phyloP scores from a whole-genome alignment of 2,888 invertebrate genomes.

The Empis livida region DNA sequence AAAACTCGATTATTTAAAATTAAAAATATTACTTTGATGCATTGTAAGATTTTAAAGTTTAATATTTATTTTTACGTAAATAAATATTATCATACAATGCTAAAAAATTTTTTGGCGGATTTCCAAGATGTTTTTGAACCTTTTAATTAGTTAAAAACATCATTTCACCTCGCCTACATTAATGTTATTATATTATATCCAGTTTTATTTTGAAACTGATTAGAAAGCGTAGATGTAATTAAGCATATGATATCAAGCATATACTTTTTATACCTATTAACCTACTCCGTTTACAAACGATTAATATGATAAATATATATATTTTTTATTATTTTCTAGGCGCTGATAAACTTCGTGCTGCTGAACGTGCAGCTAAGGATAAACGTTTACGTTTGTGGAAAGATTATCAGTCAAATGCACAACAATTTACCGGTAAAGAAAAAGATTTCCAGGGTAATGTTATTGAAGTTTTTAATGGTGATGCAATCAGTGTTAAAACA shows the following conservation, averaged over 20 bases:
- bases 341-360: constrained; percentile 67
- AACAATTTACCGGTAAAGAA: constrained; percentile 60
- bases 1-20: too few relatives aligned
- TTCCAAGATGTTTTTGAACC: constrained; percentile 29
- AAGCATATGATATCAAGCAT: too few relatives aligned
- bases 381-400: constrained; percentile 81
- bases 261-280: too few relatives aligned
- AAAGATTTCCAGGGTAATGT: constrained; percentile 73
- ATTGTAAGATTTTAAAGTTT: constrained; percentile 2
- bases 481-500: constrained; percentile 77
- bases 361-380: constrained; percentile 81
- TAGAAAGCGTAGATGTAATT: too few relatives aligned
- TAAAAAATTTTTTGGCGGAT: constrained; percentile 11
- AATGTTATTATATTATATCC: background rate
- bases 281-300: too few relatives aligned
- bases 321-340: constrained; percentile 34
- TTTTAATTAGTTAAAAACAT: constrained; percentile 16
- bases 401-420: constrained; percentile 67
- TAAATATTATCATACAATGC: constrained; percentile 10
- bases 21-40: too few relatives aligned
- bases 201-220: too few relatives aligned
- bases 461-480: constrained; percentile 86
- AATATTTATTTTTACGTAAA: background rate
- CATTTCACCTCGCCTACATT: constrained; percentile 35
- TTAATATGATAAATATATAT: background rate